Percentiles rank a stretch among this genome's conserved stretches.
Conservation (phyloP, 2,888 invertebrate species). For the Plemyria rubiginata region DNA sequence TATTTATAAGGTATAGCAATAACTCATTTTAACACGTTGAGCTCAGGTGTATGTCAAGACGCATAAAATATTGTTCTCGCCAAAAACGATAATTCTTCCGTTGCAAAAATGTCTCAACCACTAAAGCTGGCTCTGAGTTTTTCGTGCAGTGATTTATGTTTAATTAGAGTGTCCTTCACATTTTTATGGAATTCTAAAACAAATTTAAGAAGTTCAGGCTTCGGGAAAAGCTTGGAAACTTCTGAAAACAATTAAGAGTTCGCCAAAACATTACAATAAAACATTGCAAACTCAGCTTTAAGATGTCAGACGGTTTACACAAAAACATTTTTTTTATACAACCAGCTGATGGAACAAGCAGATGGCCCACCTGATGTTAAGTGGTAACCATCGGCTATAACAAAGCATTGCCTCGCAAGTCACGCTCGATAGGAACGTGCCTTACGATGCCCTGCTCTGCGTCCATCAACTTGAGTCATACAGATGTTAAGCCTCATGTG, state of each 20-base stretch:
- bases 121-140: conserved; percentile 62
- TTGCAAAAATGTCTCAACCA: conserved; percentile 68
- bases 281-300: conserved; percentile 39
- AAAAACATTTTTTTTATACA: no score
- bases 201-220: conserved; percentile 60
- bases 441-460: no score
- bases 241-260: conserved; percentile 60
- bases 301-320: conserved; percentile 37
- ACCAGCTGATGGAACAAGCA: no score
- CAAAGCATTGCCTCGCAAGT: no score
- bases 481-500: no score
- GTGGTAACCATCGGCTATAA: no score
- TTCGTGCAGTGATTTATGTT: conserved; percentile 76
- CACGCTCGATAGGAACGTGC: no score
- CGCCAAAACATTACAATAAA: conserved; percentile 47
- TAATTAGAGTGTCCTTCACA: conserved; percentile 72
- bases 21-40: conserved; percentile 67
- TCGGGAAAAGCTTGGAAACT: conserved; percentile 51
- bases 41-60: conserved; percentile 71
- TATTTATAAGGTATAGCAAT: conserved; percentile 50
- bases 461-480: no score
- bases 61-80: conserved; percentile 75
- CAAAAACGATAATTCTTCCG: conserved; percentile 74
- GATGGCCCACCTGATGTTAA: no score
- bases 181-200: conserved; percentile 64